A percentile compares a stretch with the other conserved stretches of the same genome.
Evolutionary conservation across 2,113 vertebrate genomes (phyloP).

Genomic region (Channa argus): DNA sequence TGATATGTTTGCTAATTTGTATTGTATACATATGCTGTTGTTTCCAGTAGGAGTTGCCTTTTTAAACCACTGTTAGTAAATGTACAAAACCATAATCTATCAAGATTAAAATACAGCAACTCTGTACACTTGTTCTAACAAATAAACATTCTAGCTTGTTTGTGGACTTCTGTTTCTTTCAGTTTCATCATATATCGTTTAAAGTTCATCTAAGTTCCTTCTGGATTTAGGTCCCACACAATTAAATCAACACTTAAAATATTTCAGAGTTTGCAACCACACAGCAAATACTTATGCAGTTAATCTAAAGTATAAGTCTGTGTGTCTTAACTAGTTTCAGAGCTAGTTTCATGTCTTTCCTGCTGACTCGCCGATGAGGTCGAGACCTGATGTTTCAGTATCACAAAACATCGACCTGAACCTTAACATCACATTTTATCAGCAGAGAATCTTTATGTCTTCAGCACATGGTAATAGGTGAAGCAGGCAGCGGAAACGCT

Average conservation of each 20-base stretch:
- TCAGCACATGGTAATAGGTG: conserved; percentile 56
- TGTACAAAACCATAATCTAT: conserved; percentile 84
- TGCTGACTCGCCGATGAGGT: conserved; percentile 19
- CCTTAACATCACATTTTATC: conserved; percentile 24
- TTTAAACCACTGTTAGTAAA: conserved; percentile 92
- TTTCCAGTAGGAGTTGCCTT: conserved; percentile 93
- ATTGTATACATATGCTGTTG: conserved; percentile 92
- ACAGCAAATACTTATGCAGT: neutral
- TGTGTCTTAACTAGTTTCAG: neutral
- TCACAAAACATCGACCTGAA: conserved; percentile 27
- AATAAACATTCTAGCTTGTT: conserved; percentile 88
- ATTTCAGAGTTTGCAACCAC: neutral
- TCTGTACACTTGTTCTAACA: conserved; percentile 82
- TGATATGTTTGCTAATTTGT: conserved; percentile 93
- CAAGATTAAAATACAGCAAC: conserved; percentile 83
- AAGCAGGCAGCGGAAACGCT: neutral
- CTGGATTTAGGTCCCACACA: neutral
- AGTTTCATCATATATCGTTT: neutral
- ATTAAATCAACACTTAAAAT: neutral
- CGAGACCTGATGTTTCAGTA: conserved; percentile 16
- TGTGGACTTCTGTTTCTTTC: conserved; percentile 77
- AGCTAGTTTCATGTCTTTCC: conserved; percentile 2
- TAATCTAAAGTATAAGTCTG: neutral
- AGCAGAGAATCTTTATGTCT: conserved; percentile 66
- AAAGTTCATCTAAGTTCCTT: neutral